Percentiles rank a stretch among this genome's conserved stretches.
Evolutionary conservation across 1,140 invertebrate species (phyloP).

Genomic region (Coenobita brevimanus): DNA sequence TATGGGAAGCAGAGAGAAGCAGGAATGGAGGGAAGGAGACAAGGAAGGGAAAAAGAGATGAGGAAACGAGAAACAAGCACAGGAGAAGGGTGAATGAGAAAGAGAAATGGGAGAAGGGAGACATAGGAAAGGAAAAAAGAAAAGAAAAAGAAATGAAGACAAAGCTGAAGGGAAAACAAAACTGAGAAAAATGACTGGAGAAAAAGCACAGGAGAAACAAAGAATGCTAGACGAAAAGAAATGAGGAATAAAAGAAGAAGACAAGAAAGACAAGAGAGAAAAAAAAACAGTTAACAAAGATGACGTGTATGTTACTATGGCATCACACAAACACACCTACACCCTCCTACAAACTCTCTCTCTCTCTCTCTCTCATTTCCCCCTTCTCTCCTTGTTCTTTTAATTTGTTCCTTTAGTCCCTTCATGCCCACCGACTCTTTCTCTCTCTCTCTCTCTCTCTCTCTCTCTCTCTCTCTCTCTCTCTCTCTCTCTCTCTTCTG

Average conservation of each 20-base stretch:
- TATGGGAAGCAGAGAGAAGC: background rate
- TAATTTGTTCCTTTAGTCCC: too few relatives aligned
- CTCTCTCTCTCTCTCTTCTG: too few relatives aligned
- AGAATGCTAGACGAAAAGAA: background rate
- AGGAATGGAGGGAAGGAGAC: background rate
- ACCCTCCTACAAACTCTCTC: background rate
- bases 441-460: conserved; percentile 19
- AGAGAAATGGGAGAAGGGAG: conserved; percentile 4
- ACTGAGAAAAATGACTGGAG: background rate
- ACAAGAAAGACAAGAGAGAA: background rate
- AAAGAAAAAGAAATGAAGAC: conserved; percentile 22
- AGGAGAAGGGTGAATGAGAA: background rate
- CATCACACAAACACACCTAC: too few relatives aligned
- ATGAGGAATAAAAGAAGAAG: too few relatives aligned
- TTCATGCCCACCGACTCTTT: too few relatives aligned
- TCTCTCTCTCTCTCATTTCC: too few relatives aligned
- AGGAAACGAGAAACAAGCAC: background rate
- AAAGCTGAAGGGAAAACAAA: background rate
- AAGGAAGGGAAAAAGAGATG: background rate
- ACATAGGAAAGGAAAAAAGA: background rate
- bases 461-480: conserved; percentile 36
- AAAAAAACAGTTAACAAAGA: background rate
- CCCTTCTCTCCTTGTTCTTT: too few relatives aligned
- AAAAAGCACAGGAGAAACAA: background rate
- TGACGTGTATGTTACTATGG: too few relatives aligned